Base-by-base conservation (phyloP, 1,140 invertebrate species). In the Wasmannia auropunctata region DNA sequence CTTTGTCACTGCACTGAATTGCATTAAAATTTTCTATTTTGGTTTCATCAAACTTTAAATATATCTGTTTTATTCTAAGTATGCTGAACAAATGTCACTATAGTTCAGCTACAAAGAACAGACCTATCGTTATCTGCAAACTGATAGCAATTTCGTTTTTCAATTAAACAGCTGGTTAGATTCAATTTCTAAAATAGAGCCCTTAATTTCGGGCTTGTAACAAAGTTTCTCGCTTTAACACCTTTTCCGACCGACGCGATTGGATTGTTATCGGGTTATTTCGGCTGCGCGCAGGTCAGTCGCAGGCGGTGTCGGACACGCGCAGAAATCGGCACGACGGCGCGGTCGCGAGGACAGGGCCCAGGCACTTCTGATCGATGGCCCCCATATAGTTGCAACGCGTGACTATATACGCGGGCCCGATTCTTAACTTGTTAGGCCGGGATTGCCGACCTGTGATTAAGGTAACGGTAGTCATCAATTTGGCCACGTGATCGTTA, bases 401-500 rank as follows among this genome's bases (percentile, higher is more conserved):
- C 90, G 84, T 74, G 87, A 91, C 89, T 87, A 91, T 87, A 91
- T 87, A 91, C 75, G 49, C 86, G 70, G 63, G 51, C 60, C 65
- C 77, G 86, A 88, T 90, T 74, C 86, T 91, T 90, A 90, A 91
- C 89, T 91, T 90, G 89, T 91, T 91, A 91, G n/a, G 89, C 89
- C 86, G 81, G 85, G 76, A 91, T 83, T 62, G 90, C 90, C 90
- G 90, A 90, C 89, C 88, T 90, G 89, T 91, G 90, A 91, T 91
- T 91, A 91, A 91, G 90, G 88, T 91, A 91, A 91, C 90, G 90
- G 90, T 91, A 91, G 88, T 91, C 88, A 90, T 91, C 89, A 88
- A 90, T 90, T 90, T 81, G 88, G 88, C 88, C 88, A 88, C 89
- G 89, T 90, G 90, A 91, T 91, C 90, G 87, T 91, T 90, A 90